These are phyloP conservation scores for Pteromalus puparum DNA, from an alignment of 1,140 invertebrate species.

Conservation along the genomic window DNA sequence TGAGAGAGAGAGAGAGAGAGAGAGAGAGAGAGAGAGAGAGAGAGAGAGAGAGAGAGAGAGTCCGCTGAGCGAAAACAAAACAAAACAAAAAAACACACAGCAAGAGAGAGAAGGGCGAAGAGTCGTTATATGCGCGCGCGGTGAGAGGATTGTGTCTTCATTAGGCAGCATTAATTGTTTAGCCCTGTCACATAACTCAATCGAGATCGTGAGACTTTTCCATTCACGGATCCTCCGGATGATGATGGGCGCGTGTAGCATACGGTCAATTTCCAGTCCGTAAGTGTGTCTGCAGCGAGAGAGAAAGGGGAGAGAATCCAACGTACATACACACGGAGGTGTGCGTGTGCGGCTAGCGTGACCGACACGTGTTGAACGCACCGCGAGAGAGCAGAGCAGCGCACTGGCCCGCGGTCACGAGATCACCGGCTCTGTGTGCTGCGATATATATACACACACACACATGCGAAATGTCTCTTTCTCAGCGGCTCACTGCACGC, in stretches of 20 bases:
- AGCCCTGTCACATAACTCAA: slow-evolving; percentile 69
- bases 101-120: slow-evolving; percentile 51
- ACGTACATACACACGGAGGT: slow-evolving; percentile 14
- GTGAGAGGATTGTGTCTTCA: slow-evolving; percentile 67
- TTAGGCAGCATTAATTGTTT: slow-evolving; percentile 72
- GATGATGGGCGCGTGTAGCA: background rate
- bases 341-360: slow-evolving; percentile 62
- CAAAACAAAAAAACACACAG: background rate
- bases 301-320: slow-evolving; percentile 14
- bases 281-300: background rate
- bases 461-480: background rate
- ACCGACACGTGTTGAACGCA: slow-evolving; percentile 69
- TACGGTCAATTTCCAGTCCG: background rate
- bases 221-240: slow-evolving; percentile 29
- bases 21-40: background rate
- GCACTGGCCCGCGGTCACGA: slow-evolving; percentile 54
- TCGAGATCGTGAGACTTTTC: slow-evolving; percentile 26
- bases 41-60: slow-evolving; percentile 21
- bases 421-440: too few species aligned
- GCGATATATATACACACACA: too few species aligned
- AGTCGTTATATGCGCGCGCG: slow-evolving; percentile 35
- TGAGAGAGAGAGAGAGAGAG: slow-evolving; percentile 55
- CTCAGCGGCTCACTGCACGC: background rate
- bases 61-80: background rate
- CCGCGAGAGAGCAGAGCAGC: background rate